Evolutionary conservation across 2,113 vertebrate species (phyloP).

Genomic region (Narcine bancroftii): DNA sequence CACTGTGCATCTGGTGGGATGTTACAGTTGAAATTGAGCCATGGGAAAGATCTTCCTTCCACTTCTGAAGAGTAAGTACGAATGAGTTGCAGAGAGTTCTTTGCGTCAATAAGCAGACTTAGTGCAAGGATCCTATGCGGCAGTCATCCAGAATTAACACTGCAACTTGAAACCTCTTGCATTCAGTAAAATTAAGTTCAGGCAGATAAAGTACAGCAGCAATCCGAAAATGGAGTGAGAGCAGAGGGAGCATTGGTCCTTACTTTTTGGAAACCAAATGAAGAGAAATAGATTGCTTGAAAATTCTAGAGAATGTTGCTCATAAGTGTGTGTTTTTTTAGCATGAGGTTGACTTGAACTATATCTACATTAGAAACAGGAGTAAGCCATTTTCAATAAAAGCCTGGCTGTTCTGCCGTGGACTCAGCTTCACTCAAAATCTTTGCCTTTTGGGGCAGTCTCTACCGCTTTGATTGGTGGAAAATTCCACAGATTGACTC

Average conservation of each 20-base stretch:
- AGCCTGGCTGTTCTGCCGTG: no score
- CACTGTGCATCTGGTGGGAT: neutral
- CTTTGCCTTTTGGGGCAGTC: no score
- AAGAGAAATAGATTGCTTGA: neutral
- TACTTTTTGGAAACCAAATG: neutral
- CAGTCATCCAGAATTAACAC: neutral
- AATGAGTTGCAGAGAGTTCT: neutral
- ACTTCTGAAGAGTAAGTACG: neutral
- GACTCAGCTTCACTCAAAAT: no score
- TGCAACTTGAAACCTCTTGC: neutral
- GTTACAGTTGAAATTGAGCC: neutral
- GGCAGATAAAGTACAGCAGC: no score
- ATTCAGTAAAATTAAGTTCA: no score
- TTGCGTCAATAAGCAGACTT: neutral
- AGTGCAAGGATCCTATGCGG: neutral
- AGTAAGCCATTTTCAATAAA: no score
- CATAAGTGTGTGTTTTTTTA: neutral
- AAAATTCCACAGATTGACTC: no score
- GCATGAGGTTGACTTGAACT: neutral
- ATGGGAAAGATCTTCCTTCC: neutral
- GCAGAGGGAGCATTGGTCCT: no score
- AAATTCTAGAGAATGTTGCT: neutral
- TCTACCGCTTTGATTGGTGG: no score
- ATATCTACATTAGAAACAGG: no score
- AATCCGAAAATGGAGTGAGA: no score